A percentile compares a stretch with the other conserved stretches of the same genome.
Evolutionary conservation across 2,797 vertebrate species (phyloP).

Genomic region (Enteromius argenteus): DNA sequence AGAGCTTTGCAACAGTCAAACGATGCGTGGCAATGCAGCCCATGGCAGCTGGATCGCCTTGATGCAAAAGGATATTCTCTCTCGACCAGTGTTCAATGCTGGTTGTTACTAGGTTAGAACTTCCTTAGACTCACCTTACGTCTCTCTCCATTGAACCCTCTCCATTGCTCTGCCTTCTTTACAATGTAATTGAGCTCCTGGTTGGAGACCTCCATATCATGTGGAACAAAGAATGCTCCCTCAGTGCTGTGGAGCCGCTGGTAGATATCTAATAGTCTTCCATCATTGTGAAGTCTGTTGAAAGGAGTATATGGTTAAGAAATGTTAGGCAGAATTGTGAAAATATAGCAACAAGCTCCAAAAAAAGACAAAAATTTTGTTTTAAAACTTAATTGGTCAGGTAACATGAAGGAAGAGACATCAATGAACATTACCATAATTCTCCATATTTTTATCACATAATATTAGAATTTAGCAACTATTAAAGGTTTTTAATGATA

Average conservation of each 20-base stretch:
- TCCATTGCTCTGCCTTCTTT: conserved; percentile 91
- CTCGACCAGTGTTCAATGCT: background rate
- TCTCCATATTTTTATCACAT: background rate
- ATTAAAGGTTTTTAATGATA: background rate
- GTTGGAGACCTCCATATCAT: conserved; percentile 91
- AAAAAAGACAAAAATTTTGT: background rate
- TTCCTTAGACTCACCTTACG: conserved; percentile 82
- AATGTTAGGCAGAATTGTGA: background rate
- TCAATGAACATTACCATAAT: background rate
- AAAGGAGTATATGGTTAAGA: background rate
- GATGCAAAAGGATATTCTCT: background rate
- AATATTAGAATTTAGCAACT: background rate
- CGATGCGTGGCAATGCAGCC: conserved; percentile 13
- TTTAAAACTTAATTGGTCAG: background rate
- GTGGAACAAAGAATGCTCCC: conserved; percentile 83
- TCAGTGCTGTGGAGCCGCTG: conserved; percentile 84
- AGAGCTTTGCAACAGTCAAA: conserved; percentile 28
- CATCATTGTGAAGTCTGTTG: conserved; percentile 84
- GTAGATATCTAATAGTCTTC: conserved; percentile 86
- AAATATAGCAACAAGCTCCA: background rate
- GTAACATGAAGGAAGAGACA: background rate
- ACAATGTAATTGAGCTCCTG: conserved; percentile 91
- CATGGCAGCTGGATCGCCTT: conserved; percentile 13
- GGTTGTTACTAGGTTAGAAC: background rate
- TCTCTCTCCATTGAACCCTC: conserved; percentile 88